Evolutionary conservation across 1,140 invertebrate genomes (phyloP).

Genomic region (Sycophaga agraensis): DNA sequence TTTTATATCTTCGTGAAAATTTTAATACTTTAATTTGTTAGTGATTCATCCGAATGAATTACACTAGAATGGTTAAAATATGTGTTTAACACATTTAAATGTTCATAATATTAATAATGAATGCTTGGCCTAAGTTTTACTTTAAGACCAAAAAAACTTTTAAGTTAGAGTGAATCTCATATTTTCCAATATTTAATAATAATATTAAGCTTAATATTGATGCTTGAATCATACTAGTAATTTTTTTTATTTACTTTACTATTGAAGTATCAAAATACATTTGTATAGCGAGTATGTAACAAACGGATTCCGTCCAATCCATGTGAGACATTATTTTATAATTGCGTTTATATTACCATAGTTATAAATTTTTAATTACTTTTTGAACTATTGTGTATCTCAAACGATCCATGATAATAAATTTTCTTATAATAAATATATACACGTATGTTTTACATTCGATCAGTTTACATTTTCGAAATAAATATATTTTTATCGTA

Average conservation of each 20-base stretch:
- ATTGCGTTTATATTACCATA: background rate
- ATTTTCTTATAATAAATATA: too few species aligned
- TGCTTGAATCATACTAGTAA: background rate
- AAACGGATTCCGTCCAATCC: constrained; percentile 5
- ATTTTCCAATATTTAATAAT: background rate
- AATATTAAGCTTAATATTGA: background rate
- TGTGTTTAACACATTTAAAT: background rate
- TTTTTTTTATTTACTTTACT: background rate
- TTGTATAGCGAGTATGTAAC: background rate
- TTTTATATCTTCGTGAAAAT: too few species aligned
- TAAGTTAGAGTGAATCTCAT: background rate
- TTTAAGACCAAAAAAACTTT: background rate
- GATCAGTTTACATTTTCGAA: too few species aligned
- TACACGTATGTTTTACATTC: too few species aligned
- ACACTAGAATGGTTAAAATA: background rate
- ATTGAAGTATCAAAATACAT: too few species aligned
- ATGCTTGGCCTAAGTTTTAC: too few species aligned
- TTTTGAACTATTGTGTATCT: too few species aligned
- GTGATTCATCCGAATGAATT: too few species aligned
- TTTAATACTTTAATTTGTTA: background rate
- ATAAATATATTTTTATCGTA: too few species aligned
- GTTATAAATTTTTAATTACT: background rate
- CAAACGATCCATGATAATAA: too few species aligned
- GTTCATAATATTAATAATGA: background rate
- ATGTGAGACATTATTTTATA: constrained; percentile 2